Conservation (phyloP, 1,140 invertebrate species). For the Marisa cornuarietis region DNA sequence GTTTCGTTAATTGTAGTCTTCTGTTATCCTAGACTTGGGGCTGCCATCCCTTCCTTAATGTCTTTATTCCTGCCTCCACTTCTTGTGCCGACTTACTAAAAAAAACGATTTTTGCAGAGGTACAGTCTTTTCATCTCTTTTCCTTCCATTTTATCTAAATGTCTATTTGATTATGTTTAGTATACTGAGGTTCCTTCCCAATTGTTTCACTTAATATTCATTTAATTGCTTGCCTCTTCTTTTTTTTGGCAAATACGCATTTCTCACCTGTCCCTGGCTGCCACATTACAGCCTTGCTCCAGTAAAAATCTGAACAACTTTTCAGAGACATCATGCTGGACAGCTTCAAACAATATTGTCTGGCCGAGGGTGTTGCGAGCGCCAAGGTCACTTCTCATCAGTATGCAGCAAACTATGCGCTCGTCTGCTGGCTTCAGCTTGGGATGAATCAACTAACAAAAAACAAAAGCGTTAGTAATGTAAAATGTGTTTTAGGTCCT, state of each 20-base stretch:
- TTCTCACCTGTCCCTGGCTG: slow-evolving; percentile 17
- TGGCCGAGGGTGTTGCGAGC: slow-evolving; percentile 30
- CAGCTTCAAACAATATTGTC: slow-evolving; percentile 30
- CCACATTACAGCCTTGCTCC: slow-evolving; percentile 10
- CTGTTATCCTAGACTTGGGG: too few species aligned
- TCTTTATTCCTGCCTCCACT: too few species aligned
- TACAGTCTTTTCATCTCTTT: too few species aligned
- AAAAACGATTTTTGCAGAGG: too few species aligned
- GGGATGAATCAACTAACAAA: slow-evolving; percentile 22
- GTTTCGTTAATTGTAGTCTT: too few species aligned
- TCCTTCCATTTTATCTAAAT: too few species aligned
- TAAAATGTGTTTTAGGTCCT: neutral
- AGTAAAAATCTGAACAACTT: slow-evolving; percentile 12
- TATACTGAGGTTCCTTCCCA: too few species aligned
- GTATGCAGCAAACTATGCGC: slow-evolving; percentile 19
- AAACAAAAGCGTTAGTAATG: neutral
- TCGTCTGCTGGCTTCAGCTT: slow-evolving; percentile 22
- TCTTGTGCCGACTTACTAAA: too few species aligned
- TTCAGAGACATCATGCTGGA: slow-evolving; percentile 10
- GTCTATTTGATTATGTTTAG: too few species aligned
- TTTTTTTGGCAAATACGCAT: neutral
- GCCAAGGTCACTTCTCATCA: slow-evolving; percentile 22
- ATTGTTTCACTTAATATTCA: neutral
- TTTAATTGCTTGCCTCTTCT: neutral
- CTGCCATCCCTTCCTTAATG: too few species aligned